Evolutionary conservation across 2,888 invertebrate genomes (phyloP), one percentile per base, ranked within the genome.

Genomic region (Odontocerum albicorne): DNA sequence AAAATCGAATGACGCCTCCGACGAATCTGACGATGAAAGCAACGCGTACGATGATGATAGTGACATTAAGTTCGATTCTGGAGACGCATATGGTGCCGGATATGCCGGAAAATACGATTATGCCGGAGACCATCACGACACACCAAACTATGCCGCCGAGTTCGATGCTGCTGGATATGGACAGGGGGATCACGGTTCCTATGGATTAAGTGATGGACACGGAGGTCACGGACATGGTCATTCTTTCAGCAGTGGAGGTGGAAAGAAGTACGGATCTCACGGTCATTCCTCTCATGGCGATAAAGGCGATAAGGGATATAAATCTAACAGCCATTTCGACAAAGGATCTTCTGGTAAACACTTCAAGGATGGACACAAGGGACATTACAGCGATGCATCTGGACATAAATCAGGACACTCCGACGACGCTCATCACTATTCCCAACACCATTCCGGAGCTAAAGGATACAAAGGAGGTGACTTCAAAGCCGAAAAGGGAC

Each of bases 261-360:
- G 80, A 7, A 75, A 73, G 31, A 70, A 78, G 44, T 80, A 77
- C 63, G 72, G 68, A 1, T 73, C 75, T 38, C 70, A 73, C 47
- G 74, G 77, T 59, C 75, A 79, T 55, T 69, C 76, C 0, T 75
- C 73, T 47, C 71, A 77, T 19, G 84, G 84, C 0, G 79, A 79
- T 55, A 81, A 82, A 51, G 82, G 78, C 17, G 73, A 74, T 55
- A 77, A 80, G 59, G 83, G 80, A 6, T 83, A 80, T 68, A 72
- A 74, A 45, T 76, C 74, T 1, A 69, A 77, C 57, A 75, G 77
- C 8, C 72, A 75, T 21, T 79, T 75, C 62, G 81, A 80, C 49
- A 79, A 83, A 63, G 84, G 81, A 0, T 72, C 75, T 58, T 71
- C 78, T 21, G 84, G 82, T 8, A 69, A 77, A 59, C 80, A 83